phyloP scores from a whole-genome alignment of 2,113 vertebrate genomes.

The Puffinus mauretanicus region DNA sequence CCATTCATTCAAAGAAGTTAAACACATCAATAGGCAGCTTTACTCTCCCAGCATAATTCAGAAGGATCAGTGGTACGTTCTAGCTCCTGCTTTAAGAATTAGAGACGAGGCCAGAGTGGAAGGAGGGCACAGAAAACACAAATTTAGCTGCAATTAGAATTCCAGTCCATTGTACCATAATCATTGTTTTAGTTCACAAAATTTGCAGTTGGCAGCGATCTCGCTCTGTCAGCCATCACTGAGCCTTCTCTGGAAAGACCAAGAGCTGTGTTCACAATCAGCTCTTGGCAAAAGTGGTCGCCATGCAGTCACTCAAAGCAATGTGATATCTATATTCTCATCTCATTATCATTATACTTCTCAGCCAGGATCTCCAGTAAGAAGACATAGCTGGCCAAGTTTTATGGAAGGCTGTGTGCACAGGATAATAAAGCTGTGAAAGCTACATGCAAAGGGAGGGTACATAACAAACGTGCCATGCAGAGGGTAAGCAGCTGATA shows the following conservation, averaged over 20 bases:
- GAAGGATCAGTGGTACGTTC: background rate
- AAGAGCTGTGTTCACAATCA: conserved; percentile 12
- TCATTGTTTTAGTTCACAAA: conserved; percentile 42
- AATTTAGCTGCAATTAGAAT: conserved; percentile 52
- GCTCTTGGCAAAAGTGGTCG: conserved; percentile 50
- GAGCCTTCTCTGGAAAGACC: conserved; percentile 22
- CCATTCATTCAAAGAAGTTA: conserved; percentile 10
- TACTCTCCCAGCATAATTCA: background rate
- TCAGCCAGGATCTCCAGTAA: background rate
- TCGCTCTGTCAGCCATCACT: conserved; percentile 10
- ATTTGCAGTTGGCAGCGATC: conserved; percentile 46
- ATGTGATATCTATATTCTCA: conserved; percentile 41
- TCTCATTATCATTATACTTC: conserved; percentile 48
- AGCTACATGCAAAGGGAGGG: background rate
- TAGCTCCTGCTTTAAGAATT: conserved; percentile 6
- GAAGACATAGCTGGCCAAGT: background rate
- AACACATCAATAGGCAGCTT: background rate
- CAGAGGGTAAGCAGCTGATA: background rate
- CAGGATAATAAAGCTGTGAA: background rate
- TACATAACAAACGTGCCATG: background rate
- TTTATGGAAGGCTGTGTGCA: background rate
- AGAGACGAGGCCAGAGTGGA: conserved; percentile 11
- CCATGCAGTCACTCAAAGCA: conserved; percentile 15
- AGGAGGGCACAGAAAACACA: conserved; percentile 22
- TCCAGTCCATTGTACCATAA: conserved; percentile 54